Base-by-base conservation (phyloP, 2,888 invertebrate species). In the Aproaerema taeniolella region DNA sequence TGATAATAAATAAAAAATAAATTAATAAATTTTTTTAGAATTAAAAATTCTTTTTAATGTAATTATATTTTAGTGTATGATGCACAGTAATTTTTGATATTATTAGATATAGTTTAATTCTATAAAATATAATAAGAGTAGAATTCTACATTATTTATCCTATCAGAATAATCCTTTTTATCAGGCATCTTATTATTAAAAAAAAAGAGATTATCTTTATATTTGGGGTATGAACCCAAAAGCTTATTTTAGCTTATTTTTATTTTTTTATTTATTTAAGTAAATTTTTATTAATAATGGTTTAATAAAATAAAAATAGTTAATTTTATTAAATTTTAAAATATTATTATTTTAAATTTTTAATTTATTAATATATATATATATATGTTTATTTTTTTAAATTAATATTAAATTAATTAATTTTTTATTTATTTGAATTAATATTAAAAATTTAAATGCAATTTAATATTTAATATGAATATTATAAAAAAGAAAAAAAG, bases 11-110 rank as follows among this genome's bases (percentile, higher is more conserved):
- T 65, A 89, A 77, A 89, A 55, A 47, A 88, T 74, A 77, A 89
- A 73, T 39, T 77, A 61, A 53, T 74, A 73, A 53, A 87, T 70
- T 78, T n/a, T n/a, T n/a, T n/a, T n/a, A n/a, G n/a, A n/a, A n/a
- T n/a, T n/a, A n/a, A n/a, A n/a, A n/a, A n/a, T n/a, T n/a, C n/a
- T n/a, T n/a, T n/a, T n/a, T n/a, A n/a, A n/a, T n/a, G n/a, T n/a
- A n/a, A n/a, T n/a, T 82, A 88, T 87, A 88, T 88, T 88, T 89
- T 88, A 79, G 87, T 89, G 89, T 89, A 89, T 47, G 85, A 88
- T 67, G 89, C 89, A 89, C 85, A 75, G 74, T 81, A 88, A 69
- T 80, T 89, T 89, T 90, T 89, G 88, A 89, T 83, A 68, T 67
- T 89, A 85, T 79, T 61, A 73, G 88, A 49, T 86, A 81, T 88